A percentile compares a stretch with the other conserved stretches of the same genome.
Conservation (phyloP, 2,797 vertebrate species). For the Chloroceryle inda region DNA sequence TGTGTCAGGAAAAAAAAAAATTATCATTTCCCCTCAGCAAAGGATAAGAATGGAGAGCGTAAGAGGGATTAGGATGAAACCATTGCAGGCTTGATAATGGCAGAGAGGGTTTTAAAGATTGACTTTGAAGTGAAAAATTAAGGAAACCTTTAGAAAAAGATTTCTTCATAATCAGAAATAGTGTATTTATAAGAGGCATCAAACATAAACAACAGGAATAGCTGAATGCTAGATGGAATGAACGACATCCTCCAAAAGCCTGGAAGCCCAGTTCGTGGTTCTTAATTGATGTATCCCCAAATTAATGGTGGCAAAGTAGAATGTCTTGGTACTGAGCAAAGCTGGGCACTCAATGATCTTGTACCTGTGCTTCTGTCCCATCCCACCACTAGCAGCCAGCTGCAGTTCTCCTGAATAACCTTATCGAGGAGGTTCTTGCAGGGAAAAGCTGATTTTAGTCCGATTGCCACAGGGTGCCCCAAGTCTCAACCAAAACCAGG, state of each 20-base stretch:
- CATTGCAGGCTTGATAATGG: conserved; percentile 52
- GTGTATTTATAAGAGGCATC: conserved; percentile 12
- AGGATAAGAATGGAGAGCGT: conserved; percentile 48
- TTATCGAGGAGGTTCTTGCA: background rate
- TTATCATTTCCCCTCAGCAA: conserved; percentile 60
- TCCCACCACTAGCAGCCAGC: background rate
- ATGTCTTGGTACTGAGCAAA: background rate
- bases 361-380: background rate
- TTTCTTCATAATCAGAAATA: conserved; percentile 22
- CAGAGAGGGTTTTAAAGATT: conserved; percentile 53
- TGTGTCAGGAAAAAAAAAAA: background rate
- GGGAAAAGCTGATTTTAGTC: background rate
- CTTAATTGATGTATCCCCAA: background rate
- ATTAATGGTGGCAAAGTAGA: background rate
- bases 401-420: background rate
- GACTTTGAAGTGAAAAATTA: conserved; percentile 71
- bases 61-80: conserved; percentile 69
- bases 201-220: conserved; percentile 48
- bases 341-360: background rate
- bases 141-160: conserved; percentile 30
- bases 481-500: background rate
- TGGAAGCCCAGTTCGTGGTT: background rate
- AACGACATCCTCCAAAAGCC: background rate
- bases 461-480: fast-evolving
- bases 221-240: background rate